phyloP scores from a whole-genome alignment of 1,140 invertebrate species.

The Dryas iulia region DNA sequence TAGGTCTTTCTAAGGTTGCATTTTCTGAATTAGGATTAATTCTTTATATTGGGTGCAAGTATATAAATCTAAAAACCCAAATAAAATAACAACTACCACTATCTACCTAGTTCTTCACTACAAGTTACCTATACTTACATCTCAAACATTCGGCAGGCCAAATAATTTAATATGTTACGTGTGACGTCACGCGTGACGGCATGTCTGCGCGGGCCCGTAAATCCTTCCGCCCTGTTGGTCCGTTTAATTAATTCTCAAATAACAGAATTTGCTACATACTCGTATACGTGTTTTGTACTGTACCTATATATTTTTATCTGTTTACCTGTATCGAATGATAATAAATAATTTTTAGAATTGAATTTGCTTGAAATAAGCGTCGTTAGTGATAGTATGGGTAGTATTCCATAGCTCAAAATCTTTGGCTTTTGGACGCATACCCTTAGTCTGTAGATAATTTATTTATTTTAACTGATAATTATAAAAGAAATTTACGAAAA shows the following conservation, averaged over 20 bases:
- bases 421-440: too few species aligned
- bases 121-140: slow-evolving; percentile 22
- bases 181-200: slow-evolving; percentile 66
- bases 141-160: slow-evolving; percentile 41
- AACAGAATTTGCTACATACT: slow-evolving; percentile 53
- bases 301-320: neutral
- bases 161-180: slow-evolving; percentile 70
- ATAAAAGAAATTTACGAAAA: too few species aligned
- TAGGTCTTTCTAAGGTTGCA: too few species aligned
- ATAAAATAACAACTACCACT: neutral
- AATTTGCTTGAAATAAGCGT: too few species aligned
- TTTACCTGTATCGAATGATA: neutral
- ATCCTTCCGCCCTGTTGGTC: slow-evolving; percentile 64
- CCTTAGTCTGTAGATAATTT: too few species aligned
- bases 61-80: too few species aligned
- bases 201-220: slow-evolving; percentile 63
- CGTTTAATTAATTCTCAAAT: slow-evolving; percentile 75
- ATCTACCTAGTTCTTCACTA: neutral
- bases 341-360: neutral
- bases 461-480: too few species aligned
- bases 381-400: too few species aligned
- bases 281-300: slow-evolving; percentile 2
- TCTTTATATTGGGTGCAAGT: too few species aligned
- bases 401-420: too few species aligned
- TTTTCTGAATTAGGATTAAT: too few species aligned